A percentile compares a stretch with the other conserved stretches of the same genome.
Evolutionary conservation across 2,888 invertebrate species (phyloP).

Genomic region (Polydesmus complanatus): DNA sequence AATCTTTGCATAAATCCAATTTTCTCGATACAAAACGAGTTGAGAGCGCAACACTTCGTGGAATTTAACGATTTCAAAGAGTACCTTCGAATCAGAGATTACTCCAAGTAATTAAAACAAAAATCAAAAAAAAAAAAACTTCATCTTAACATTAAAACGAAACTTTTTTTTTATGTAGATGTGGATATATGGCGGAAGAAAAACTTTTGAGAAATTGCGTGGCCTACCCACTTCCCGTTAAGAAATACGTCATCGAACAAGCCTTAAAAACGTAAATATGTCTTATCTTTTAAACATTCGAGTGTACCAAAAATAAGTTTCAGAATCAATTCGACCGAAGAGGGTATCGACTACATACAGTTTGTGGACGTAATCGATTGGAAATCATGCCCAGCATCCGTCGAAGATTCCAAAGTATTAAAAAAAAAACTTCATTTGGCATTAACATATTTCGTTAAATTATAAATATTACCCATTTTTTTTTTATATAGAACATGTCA

Average conservation of each 20-base stretch:
- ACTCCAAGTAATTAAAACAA: background rate
- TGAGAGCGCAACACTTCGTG: constrained; percentile 6
- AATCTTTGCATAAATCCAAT: background rate
- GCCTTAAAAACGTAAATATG: constrained; percentile 8
- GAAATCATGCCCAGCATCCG: background rate
- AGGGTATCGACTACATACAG: background rate
- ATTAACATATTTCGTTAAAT: too few relatives aligned
- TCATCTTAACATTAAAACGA: background rate
- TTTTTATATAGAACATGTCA: background rate
- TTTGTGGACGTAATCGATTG: constrained; percentile 8
- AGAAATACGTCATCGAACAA: constrained; percentile 4
- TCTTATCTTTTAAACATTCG: background rate
- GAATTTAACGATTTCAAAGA: constrained; percentile 3
- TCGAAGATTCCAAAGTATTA: background rate
- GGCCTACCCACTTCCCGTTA: constrained; percentile 9
- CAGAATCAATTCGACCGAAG: background rate
- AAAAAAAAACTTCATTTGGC: background rate
- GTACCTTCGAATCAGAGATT: constrained; percentile 3
- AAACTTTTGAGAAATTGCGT: background rate
- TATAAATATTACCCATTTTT: too few relatives aligned
- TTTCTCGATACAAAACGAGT: constrained; percentile 1
- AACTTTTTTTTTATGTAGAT: background rate
- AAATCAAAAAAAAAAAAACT: background rate
- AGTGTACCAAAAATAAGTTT: background rate
- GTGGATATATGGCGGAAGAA: background rate